These are phyloP conservation scores for Nothocercus julius DNA, from an alignment of 2,113 vertebrate species.

Conservation along the genomic window DNA sequence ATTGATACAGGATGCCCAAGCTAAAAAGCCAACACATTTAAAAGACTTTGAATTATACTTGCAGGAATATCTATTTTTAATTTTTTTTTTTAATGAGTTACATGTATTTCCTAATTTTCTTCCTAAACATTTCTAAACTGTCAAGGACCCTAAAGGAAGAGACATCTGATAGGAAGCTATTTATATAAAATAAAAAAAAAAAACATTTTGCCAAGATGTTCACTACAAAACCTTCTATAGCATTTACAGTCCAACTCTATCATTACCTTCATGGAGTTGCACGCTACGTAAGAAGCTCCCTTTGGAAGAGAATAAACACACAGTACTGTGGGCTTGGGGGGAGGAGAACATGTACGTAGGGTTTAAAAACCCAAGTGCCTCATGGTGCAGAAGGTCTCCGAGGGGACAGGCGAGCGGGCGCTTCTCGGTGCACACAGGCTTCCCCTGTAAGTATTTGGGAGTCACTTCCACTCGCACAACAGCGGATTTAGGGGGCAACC, in stretches of 20 bases:
- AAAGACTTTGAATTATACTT: neutral
- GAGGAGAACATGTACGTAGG: too few species aligned
- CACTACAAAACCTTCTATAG: neutral
- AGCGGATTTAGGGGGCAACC: too few species aligned
- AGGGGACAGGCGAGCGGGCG: too few species aligned
- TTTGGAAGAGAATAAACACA: neutral
- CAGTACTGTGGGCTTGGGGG: too few species aligned
- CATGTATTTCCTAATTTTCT: neutral
- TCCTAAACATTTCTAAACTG: neutral
- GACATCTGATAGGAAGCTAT: neutral
- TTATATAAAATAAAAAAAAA: neutral
- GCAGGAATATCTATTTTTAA: neutral
- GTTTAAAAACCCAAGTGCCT: neutral
- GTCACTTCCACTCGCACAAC: neutral
- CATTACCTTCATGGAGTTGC: neutral
- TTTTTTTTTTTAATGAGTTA: neutral
- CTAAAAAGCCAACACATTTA: neutral
- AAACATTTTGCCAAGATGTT: neutral
- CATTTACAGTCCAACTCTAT: neutral
- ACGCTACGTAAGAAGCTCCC: neutral
- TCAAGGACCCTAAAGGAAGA: neutral
- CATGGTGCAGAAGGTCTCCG: too few species aligned
- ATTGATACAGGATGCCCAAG: neutral
- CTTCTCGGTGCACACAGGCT: fast-evolving
- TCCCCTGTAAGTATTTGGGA: fast-evolving